Base-by-base conservation (phyloP, 2,113 vertebrate species). In the pig (Sus scrofa) region DNA sequence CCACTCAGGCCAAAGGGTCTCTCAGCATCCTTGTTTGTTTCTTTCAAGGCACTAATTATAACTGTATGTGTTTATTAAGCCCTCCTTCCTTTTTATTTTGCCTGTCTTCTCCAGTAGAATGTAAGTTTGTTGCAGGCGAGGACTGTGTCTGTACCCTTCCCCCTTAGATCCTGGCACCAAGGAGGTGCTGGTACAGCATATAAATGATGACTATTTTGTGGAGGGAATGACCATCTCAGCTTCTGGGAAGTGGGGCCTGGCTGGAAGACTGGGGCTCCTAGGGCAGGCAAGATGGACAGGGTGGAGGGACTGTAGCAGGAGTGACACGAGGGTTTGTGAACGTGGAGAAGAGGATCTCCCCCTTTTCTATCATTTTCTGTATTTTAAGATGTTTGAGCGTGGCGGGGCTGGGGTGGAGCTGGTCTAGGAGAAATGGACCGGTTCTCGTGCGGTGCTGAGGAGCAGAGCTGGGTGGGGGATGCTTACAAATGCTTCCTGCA, bases 401-500 rank as follows among this genome's bases (percentile, higher is more conserved):
- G 26, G 39, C 30, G 6, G 0, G 20, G 65, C 37, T 63, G 6
- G n/a, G 58, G 27, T 32, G 13, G 15, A 52, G 10, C 0, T 11
- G 8, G 4, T 70, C 2, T 50, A 32, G 52, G 27, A 37, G 78
- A 67, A 77, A 30, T 7, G 24, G 67, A 18, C 13, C 20, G 6
- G 20, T n/a, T 65, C 37, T 73, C 1, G 22, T 1, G 19, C n/a
- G 2, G 24, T 16, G 27, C 1, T 52, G 65, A 32, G 77, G 26
- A 94, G 27, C 4, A 34, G n/a, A 27, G 1, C 1, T 3, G 7
- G 30, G 15, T 24, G 32, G 22, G 15, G 50, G 20, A 26, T 10
- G 15, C 0, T 44, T 4, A 44, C 44, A 0, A 30, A 14, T 22
- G 11, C 3, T 15, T 20, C 20, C 14, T 68, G 15, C 3, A 3